Percentiles rank a stretch among this genome's conserved stretches.
phyloP scores from a whole-genome alignment of 2,888 invertebrate genomes.

The Pristionchus maxplancki region DNA sequence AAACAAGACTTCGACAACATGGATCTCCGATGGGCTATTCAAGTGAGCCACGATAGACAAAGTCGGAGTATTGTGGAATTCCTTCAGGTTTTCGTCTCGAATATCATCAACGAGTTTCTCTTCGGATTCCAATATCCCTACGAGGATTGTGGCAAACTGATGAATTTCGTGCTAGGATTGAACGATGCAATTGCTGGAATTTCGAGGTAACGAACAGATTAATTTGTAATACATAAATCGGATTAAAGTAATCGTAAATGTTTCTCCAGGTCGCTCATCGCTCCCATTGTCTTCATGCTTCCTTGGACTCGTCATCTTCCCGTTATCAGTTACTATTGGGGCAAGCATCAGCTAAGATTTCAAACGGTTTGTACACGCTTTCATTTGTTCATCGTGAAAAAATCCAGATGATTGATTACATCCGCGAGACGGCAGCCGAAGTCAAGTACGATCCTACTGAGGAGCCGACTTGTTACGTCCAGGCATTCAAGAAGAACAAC shows the following conservation, averaged over 20 bases:
- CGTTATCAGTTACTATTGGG: background rate
- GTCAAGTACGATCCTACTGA: background rate
- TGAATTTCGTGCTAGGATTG: background rate
- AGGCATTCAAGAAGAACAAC: background rate
- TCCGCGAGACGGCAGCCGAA: background rate
- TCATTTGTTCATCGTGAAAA: too few species aligned
- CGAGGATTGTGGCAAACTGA: background rate
- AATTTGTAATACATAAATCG: too few species aligned
- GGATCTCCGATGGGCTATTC: constrained; percentile 1
- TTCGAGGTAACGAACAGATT: too few species aligned
- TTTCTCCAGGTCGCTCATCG: background rate
- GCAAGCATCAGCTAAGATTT: background rate
- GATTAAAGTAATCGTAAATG: too few species aligned
- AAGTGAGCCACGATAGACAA: background rate
- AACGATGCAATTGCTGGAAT: background rate
- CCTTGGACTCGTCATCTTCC: background rate
- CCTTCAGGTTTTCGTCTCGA: background rate
- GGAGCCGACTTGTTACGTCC: constrained; percentile 8
- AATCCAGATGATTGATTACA: background rate
- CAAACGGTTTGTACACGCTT: background rate
- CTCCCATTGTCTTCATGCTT: background rate
- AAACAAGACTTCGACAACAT: background rate
- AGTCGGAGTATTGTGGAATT: background rate
- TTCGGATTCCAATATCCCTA: background rate
- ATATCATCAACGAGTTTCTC: constrained; percentile 20